Evolutionary conservation across 2,113 vertebrate species (phyloP).

Genomic region (Thamnophis sirtalis): DNA sequence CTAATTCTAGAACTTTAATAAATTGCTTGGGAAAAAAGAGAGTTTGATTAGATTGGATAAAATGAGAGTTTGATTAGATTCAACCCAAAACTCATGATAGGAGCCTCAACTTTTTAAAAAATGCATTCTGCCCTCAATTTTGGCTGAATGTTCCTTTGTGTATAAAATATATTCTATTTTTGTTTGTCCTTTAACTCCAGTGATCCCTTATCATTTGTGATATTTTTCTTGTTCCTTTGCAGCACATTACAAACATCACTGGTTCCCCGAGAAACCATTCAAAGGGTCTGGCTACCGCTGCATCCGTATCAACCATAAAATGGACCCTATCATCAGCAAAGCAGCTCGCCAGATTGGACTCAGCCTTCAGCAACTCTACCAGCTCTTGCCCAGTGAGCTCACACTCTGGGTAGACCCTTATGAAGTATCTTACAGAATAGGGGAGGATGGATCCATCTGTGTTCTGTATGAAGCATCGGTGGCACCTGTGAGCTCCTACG

Average conservation of each 20-base stretch:
- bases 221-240: constrained; percentile 11
- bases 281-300: constrained; percentile 87
- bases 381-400: constrained; percentile 79
- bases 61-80: neutral
- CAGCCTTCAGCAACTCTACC: constrained; percentile 69
- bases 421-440: constrained; percentile 84
- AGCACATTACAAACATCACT: constrained; percentile 85
- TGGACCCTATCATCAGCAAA: constrained; percentile 82
- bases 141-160: neutral
- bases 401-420: constrained; percentile 87
- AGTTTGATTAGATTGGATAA: neutral
- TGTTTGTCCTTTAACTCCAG: neutral
- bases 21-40: neutral
- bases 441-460: constrained; percentile 86
- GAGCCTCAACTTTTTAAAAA: neutral
- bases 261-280: constrained; percentile 81
- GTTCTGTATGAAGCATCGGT: constrained; percentile 71
- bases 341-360: constrained; percentile 76
- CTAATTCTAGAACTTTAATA: neutral
- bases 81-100: neutral
- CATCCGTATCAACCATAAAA: constrained; percentile 83
- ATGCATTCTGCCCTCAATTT: neutral
- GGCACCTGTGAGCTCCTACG: constrained; percentile 42
- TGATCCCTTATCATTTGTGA: neutral
- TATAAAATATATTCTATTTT: rapidly evolving